Evolutionary conservation across 53 echinoderm and acorn worm genomes (phyloP).

Genomic region (Hippasteria phrygiana): DNA sequence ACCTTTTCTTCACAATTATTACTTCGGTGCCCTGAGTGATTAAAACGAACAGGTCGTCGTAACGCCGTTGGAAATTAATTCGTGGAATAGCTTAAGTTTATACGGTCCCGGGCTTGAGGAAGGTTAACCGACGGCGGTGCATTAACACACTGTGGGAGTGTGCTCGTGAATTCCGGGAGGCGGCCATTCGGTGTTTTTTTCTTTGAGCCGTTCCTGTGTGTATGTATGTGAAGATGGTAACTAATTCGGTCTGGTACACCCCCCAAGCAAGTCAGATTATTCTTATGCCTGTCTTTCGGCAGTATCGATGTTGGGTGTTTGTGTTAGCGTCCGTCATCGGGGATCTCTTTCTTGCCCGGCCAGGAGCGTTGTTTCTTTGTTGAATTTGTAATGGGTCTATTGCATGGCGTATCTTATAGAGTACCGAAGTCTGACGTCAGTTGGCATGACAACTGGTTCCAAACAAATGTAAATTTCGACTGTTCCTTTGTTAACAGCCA

Average conservation of each 20-base stretch:
- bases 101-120: neutral
- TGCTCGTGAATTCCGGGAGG: neutral
- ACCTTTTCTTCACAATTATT: neutral
- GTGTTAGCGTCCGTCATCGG: constrained; percentile 29
- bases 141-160: neutral
- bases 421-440: no score
- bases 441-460: no score
- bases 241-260: no score
- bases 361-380: neutral
- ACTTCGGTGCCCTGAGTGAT: neutral
- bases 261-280: neutral
- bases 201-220: neutral
- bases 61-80: neutral
- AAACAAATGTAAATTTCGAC: no score
- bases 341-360: constrained; percentile 34
- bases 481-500: no score
- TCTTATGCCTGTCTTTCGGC: neutral
- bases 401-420: neutral
- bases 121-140: neutral
- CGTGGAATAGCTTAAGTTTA: neutral
- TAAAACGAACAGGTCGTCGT: neutral
- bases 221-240: neutral
- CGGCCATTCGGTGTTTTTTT: neutral
- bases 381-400: neutral
- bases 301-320: neutral